Conservation (phyloP, 2,888 invertebrate genomes). For the Andrena praecox region DNA sequence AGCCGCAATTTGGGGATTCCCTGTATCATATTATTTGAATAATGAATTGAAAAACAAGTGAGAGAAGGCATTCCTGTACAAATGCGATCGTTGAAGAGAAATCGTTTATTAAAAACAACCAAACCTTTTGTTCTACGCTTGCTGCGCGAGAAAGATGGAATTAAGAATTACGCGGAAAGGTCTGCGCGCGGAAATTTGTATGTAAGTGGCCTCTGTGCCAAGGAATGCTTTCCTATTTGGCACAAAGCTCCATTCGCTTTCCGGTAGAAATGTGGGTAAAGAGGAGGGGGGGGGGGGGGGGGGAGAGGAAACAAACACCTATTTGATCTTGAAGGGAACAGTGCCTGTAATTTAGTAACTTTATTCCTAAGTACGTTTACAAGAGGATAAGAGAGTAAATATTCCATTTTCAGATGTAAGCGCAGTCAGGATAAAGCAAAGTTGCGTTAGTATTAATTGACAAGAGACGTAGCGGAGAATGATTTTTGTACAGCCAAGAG, state of each 20-base stretch:
- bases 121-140: slow-evolving; percentile 45
- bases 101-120: slow-evolving; percentile 32
- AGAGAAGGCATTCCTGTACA: slow-evolving; percentile 46
- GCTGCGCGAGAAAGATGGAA: slow-evolving; percentile 41
- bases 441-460: slow-evolving; percentile 66
- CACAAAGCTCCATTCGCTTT: slow-evolving; percentile 55
- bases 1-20: neutral
- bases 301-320: slow-evolving; percentile 36
- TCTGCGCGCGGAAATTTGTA: slow-evolving; percentile 47
- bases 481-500: slow-evolving; percentile 72
- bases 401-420: slow-evolving; percentile 56
- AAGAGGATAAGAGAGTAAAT: slow-evolving; percentile 52
- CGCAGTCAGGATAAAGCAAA: slow-evolving; percentile 58
- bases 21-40: slow-evolving; percentile 20
- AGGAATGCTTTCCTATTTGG: slow-evolving; percentile 49
- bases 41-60: slow-evolving; percentile 32
- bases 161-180: slow-evolving; percentile 39
- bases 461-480: slow-evolving; percentile 59
- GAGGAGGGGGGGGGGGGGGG: no score
- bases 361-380: slow-evolving; percentile 63
- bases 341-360: slow-evolving; percentile 75
- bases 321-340: slow-evolving; percentile 68
- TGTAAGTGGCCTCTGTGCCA: slow-evolving; percentile 62
- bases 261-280: slow-evolving; percentile 45
- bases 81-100: slow-evolving; percentile 35